Evolutionary conservation across 2,113 vertebrate species (phyloP), one percentile per base, ranked within the genome.

Genomic region (Dipodomys merriami): DNA sequence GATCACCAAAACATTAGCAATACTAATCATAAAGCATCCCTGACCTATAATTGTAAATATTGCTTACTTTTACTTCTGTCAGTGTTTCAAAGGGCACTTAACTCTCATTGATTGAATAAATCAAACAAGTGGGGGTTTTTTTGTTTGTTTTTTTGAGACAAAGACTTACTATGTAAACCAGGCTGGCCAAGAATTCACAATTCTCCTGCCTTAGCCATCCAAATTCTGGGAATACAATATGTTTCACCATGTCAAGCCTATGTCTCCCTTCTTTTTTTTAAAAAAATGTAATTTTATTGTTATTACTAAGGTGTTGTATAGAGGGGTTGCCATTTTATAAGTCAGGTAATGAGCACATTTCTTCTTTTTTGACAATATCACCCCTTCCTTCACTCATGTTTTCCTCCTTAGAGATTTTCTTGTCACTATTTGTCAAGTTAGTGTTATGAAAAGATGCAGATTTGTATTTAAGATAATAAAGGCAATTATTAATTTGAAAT

Each of bases 381-480:
- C 15, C 15, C 53, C 15, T 57, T 57, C 53, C 53, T 57, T 57
- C 15, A 16, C 53, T 57, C 15, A 57, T 57, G 53, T 57, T 15
- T 57, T 57, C 53, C 39, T 46, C 30, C 68, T 23, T 83, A 6
- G 18, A 78, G 29, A 49, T 22, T 23, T 71, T 76, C 23, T 25
- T 65, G 18, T 83, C 67, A 9, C 53, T 77, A 68, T 46, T 77
- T 84, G 86, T 82, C 39, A 87, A 90, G 19, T 85, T 65, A 46
- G 19, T 82, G 62, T 79, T 83, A 91, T 67, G 16, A 71, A 93
- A 94, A 89, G 46, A 73, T 27, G 62, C 20, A 64, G 74, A 85
- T 83, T 85, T 91, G 30, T 44, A 79, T 74, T 93, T 93, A 93
- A 83, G n/a, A 57, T 33, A 83, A 12, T 44, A 90, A 69, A 5